These are phyloP conservation scores for Uloborus diversus DNA, from an alignment of 1,140 invertebrate genomes.

Conservation along the genomic window DNA sequence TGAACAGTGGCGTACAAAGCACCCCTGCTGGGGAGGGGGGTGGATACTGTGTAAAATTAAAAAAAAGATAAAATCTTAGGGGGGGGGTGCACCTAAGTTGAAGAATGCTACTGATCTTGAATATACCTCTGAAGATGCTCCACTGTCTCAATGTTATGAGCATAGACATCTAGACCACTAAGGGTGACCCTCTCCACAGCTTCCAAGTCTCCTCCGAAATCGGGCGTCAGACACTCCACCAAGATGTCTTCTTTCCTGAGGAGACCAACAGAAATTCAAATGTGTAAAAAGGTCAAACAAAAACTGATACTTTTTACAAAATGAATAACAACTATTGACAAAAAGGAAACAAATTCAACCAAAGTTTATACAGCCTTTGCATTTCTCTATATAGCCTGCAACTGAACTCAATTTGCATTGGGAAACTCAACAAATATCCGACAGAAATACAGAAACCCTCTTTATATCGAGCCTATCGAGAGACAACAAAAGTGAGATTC, in stretches of 20 bases:
- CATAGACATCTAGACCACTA: constrained; percentile 91
- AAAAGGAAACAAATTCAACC: neutral
- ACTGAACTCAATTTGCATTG: too few species aligned
- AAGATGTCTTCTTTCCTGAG: constrained; percentile 82
- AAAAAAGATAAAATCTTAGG: neutral
- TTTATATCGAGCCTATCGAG: too few species aligned
- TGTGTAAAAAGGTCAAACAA: neutral
- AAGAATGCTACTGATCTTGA: too few species aligned
- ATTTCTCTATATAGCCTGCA: too few species aligned
- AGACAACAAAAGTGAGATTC: too few species aligned
- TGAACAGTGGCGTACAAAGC: too few species aligned
- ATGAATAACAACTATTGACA: too few species aligned
- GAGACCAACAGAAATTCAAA: constrained; percentile 35
- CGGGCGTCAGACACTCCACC: constrained; percentile 97
- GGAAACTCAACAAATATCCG: too few species aligned
- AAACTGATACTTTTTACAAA: neutral
- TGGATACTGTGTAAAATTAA: neutral
- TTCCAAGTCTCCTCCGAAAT: constrained; percentile 87
- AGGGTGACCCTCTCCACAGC: constrained; percentile 80
- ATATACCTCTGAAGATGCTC: constrained; percentile 74
- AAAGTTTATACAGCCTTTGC: neutral
- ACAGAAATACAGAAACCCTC: too few species aligned
- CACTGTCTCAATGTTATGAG: constrained; percentile 95
- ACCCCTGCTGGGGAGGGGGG: too few species aligned
- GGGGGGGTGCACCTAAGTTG: too few species aligned